Evolutionary conservation across 2,113 vertebrate genomes (phyloP).

Genomic region (Xenotilapia leptura): DNA sequence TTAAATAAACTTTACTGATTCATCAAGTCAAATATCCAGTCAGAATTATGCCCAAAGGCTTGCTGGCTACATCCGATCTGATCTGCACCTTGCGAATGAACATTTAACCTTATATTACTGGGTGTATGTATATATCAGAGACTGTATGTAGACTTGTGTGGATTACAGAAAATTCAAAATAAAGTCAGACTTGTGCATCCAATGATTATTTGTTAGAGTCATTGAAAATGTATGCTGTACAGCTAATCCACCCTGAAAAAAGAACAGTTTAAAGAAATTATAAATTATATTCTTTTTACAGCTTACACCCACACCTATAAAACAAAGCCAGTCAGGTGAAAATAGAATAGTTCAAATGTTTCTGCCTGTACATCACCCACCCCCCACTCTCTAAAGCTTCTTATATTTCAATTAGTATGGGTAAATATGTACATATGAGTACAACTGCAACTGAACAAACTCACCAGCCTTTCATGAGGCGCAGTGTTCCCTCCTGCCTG

Average conservation of each 20-base stretch:
- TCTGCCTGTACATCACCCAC: not conserved
- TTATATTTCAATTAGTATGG: not conserved
- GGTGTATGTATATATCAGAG: not conserved
- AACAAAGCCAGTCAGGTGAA: not conserved
- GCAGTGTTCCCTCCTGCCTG: not conserved
- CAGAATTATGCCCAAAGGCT: not conserved
- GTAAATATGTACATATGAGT: not conserved
- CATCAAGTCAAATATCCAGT: not conserved
- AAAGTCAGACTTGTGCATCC: rapidly evolving
- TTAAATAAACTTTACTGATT: not conserved
- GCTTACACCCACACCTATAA: not conserved
- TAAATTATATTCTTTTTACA: not conserved
- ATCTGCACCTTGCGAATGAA: not conserved
- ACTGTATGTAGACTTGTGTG: not conserved
- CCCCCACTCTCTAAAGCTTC: not conserved
- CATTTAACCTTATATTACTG: not conserved
- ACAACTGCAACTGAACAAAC: not conserved
- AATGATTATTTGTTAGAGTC: not conserved
- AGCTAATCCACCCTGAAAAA: not conserved
- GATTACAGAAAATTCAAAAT: not conserved
- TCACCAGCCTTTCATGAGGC: not conserved
- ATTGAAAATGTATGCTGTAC: not conserved
- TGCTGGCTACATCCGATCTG: not conserved
- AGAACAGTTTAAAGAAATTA: not conserved
- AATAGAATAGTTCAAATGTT: not conserved